These are phyloP conservation scores for Cliona cf. orientalis DNA, from an alignment of 37 sponge, comb jelly and placozoan species.

Conservation along the genomic window DNA sequence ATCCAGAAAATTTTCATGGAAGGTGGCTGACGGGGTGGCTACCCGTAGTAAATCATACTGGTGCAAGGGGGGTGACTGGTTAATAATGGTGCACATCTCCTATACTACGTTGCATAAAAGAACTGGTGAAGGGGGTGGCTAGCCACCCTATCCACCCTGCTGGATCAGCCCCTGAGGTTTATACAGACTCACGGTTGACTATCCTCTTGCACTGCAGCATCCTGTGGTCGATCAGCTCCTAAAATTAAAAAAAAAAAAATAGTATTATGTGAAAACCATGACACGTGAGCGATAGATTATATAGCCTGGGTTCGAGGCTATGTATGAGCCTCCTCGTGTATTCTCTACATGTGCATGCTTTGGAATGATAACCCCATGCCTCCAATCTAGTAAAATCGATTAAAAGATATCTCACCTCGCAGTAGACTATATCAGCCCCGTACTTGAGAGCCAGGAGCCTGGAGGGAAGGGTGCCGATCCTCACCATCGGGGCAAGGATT, in stretches of 20 bases:
- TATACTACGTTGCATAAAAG: no score
- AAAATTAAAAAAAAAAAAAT: neutral
- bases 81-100: no score
- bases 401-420: slow-evolving; percentile 71
- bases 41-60: no score
- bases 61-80: no score
- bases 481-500: slow-evolving; percentile 97
- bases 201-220: slow-evolving; percentile 77
- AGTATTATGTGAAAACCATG: neutral
- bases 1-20: neutral
- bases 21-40: no score
- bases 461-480: slow-evolving; percentile 92
- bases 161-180: no score
- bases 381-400: neutral
- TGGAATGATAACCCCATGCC: neutral
- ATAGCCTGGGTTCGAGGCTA: neutral
- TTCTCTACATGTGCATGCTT: neutral
- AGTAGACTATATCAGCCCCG: slow-evolving; percentile 96
- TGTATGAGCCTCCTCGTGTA: neutral
- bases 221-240: slow-evolving; percentile 92
- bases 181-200: slow-evolving; percentile 66
- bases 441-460: slow-evolving; percentile 86
- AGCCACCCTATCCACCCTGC: no score
- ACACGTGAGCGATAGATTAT: neutral
- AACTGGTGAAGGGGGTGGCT: no score